These are phyloP conservation scores for Erannis defoliaria DNA, from an alignment of 2,888 invertebrate species.

Conservation along the genomic window DNA sequence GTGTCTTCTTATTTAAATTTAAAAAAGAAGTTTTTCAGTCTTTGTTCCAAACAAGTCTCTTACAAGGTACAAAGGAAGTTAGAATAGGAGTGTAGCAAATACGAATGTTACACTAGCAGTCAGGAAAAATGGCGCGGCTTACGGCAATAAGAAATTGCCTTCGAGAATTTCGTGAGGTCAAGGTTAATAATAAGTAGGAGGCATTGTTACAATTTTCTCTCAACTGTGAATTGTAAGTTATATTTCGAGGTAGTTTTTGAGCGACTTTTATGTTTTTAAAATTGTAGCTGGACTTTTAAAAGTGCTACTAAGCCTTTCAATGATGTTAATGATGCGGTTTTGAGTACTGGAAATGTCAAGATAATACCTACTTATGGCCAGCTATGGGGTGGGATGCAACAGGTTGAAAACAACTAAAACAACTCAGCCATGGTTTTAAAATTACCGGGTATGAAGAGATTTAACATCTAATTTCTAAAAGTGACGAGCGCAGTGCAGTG, in stretches of 20 bases:
- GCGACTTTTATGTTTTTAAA: neutral
- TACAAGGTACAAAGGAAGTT: conserved; percentile 45
- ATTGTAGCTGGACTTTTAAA: too few relatives aligned
- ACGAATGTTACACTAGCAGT: conserved; percentile 49
- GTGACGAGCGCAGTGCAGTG: too few relatives aligned
- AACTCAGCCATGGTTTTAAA: too few relatives aligned
- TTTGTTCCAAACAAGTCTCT: neutral
- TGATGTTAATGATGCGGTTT: too few relatives aligned
- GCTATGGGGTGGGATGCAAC: too few relatives aligned
- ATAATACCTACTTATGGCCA: too few relatives aligned
- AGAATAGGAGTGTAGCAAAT: conserved; percentile 63
- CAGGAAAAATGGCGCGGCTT: conserved; percentile 37
- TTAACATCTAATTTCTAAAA: too few relatives aligned
- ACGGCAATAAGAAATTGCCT: conserved; percentile 14
- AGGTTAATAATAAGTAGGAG: conserved; percentile 5
- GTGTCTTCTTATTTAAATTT: too few relatives aligned
- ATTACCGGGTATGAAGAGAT: too few relatives aligned
- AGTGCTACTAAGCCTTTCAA: too few relatives aligned
- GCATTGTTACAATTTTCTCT: conserved; percentile 4
- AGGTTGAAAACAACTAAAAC: too few relatives aligned
- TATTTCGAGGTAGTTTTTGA: neutral
- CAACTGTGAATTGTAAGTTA: neutral
- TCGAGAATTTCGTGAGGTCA: conserved; percentile 11
- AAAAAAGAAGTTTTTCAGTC: neutral
- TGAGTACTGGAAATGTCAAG: too few relatives aligned